Evolutionary conservation across 1,140 invertebrate species (phyloP).

Genomic region (Heliconius nattereri): DNA sequence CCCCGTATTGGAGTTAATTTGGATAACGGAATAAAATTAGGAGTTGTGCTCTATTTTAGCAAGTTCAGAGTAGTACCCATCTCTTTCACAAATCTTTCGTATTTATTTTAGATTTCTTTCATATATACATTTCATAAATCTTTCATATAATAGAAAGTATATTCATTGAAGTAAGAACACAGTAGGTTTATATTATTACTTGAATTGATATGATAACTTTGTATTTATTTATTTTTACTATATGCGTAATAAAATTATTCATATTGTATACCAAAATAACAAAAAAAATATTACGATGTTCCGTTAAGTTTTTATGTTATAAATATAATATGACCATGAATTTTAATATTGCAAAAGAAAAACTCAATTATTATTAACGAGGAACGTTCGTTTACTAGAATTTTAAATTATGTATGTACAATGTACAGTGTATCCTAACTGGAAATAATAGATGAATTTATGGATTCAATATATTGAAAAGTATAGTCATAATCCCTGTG

Average conservation of each 20-base stretch:
- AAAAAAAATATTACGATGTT: neutral
- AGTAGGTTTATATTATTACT: neutral
- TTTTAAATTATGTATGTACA: neutral
- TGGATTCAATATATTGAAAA: no score
- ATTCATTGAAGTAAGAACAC: neutral
- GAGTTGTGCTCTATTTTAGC: neutral
- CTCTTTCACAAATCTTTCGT: neutral
- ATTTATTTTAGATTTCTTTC: no score
- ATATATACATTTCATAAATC: neutral
- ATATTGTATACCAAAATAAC: neutral
- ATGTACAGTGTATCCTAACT: neutral
- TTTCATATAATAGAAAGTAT: neutral
- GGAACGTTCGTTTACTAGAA: neutral
- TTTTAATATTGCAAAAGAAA: neutral
- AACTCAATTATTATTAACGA: conserved; percentile 11
- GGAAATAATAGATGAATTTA: neutral
- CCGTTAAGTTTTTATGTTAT: neutral
- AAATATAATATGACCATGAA: neutral
- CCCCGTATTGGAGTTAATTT: conserved; percentile 4
- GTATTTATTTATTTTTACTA: neutral
- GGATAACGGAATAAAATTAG: neutral
- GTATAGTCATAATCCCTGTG: no score
- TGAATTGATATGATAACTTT: neutral
- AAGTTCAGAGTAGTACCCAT: neutral
- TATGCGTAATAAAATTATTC: neutral